Evolutionary conservation across 30 jellyfish, hydroid and myxozoan species (phyloP).

Genomic region (Clytia hemisphaerica): DNA sequence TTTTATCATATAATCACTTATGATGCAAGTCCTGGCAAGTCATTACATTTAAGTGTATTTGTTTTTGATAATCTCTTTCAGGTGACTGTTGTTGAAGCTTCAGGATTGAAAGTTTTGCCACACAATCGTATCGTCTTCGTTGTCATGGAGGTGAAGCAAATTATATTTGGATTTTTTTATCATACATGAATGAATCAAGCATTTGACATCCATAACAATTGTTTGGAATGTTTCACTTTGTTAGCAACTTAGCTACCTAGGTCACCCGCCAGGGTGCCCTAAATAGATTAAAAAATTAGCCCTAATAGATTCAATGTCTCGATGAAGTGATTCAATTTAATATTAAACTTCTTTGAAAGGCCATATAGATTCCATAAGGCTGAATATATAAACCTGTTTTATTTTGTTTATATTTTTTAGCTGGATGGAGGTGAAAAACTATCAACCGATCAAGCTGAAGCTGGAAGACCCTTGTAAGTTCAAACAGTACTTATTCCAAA

Average conservation of each 20-base stretch:
- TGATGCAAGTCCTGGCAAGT: too few relatives aligned
- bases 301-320: too few relatives aligned
- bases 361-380: too few relatives aligned
- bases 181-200: not conserved
- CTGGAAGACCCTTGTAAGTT: slow-evolving; percentile 83
- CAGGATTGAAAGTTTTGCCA: slow-evolving; percentile 59
- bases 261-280: too few relatives aligned
- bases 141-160: slow-evolving; percentile 88
- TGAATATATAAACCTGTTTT: not conserved
- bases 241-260: too few relatives aligned
- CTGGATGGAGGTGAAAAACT: slow-evolving; percentile 78
- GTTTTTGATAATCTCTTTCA: slow-evolving; percentile 8
- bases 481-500: not conserved
- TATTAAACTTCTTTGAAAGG: too few relatives aligned
- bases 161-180: not conserved
- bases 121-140: slow-evolving; percentile 76
- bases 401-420: slow-evolving; percentile 22
- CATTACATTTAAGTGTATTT: too few relatives aligned
- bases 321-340: too few relatives aligned
- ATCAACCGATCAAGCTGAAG: slow-evolving; percentile 97
- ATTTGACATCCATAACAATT: not conserved
- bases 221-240: too few relatives aligned
- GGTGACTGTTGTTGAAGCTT: slow-evolving; percentile 88
- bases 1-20: too few relatives aligned
- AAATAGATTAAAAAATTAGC: too few relatives aligned